A percentile compares a stretch with the other conserved stretches of the same genome.
These are phyloP conservation scores for Atrichornis clamosus DNA, from an alignment of 2,113 vertebrate species.

Conservation along the genomic window DNA sequence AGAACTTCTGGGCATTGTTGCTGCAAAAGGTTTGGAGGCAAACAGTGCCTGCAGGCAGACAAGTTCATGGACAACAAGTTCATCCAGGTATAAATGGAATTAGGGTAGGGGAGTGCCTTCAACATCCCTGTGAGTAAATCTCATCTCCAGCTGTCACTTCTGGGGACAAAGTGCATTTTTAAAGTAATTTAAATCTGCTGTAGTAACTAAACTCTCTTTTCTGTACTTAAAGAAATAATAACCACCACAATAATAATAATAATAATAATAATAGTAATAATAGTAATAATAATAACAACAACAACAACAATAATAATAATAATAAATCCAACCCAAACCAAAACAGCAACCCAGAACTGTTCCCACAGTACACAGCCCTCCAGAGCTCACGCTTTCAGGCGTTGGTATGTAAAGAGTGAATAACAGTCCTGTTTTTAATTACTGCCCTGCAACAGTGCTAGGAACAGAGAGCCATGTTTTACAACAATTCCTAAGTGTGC, in stretches of 20 bases:
- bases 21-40: background rate
- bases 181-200: background rate
- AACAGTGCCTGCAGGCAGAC: background rate
- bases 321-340: background rate
- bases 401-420: background rate
- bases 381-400: background rate
- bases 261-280: too few relatives aligned
- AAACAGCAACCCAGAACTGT: background rate
- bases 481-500: background rate
- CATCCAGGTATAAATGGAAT: background rate
- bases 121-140: background rate
- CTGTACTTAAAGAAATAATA: background rate
- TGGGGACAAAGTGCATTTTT: background rate
- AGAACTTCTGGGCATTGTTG: background rate
- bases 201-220: background rate
- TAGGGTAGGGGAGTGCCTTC: background rate
- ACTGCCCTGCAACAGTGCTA: background rate
- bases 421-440: background rate
- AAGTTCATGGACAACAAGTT: background rate
- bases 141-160: background rate
- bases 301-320: background rate
- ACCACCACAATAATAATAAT: background rate
- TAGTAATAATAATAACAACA: background rate
- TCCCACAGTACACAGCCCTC: background rate
- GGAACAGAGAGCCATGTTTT: background rate